phyloP scores from a whole-genome alignment of 1,140 invertebrate species.

The Sarcophaga peregrina region DNA sequence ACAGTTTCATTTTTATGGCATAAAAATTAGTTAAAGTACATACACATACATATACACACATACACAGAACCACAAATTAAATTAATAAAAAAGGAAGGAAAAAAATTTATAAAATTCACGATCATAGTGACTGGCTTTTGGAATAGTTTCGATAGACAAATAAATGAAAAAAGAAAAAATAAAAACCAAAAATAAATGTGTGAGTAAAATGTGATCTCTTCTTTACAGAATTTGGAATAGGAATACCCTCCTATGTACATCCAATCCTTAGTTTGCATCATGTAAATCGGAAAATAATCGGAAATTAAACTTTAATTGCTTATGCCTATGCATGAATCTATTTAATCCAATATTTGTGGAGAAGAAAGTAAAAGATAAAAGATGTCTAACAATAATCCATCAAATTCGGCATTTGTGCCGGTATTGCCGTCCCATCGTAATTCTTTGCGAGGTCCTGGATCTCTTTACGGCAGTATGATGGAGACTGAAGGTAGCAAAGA shows the following conservation, averaged over 20 bases:
- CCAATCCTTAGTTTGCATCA: not conserved
- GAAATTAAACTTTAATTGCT: not conserved
- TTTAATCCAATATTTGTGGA: not conserved
- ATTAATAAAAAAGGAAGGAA: too few species aligned
- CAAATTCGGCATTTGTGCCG: slow-evolving; percentile 84
- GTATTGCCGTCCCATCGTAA: slow-evolving; percentile 80
- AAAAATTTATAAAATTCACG: not conserved
- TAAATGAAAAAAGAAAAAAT: not conserved
- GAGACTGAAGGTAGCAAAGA: slow-evolving; percentile 66
- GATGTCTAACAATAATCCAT: slow-evolving; percentile 69
- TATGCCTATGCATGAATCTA: not conserved
- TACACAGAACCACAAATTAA: not conserved
- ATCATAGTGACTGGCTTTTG: not conserved
- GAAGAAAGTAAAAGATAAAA: not conserved
- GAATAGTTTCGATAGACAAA: not conserved
- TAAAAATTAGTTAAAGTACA: not conserved
- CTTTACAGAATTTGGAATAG: too few species aligned
- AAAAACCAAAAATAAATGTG: too few species aligned
- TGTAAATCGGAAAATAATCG: not conserved
- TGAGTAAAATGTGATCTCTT: too few species aligned
- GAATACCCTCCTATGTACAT: not conserved
- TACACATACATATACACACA: not conserved
- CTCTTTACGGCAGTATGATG: slow-evolving; percentile 72
- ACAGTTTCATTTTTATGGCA: not conserved
- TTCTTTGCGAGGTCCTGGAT: slow-evolving; percentile 71